Evolutionary conservation across 2,113 vertebrate genomes (phyloP), one percentile per base, ranked within the genome.

Genomic region (Catharus fuscescens): DNA sequence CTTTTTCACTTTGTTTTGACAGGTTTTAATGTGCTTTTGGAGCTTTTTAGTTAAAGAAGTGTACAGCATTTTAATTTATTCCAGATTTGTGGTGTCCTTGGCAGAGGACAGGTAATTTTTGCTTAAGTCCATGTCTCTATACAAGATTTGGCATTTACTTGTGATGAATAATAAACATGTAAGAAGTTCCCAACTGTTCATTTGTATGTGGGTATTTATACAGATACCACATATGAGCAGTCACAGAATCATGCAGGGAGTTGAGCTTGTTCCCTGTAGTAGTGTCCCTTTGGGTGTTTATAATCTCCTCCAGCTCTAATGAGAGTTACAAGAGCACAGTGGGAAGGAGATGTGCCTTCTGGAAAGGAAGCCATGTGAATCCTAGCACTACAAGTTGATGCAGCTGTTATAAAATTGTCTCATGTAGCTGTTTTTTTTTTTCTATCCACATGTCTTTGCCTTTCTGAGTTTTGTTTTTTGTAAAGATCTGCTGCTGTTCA

Each of bases 1-100:
- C 89, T 90, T 85, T 94, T 92, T 85, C 72, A 73, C 62, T 92
- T 91, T 65, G 80, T 88, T 96, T 93, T 97, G 93, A 92, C 91
- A 90, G 72, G 32, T 69, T 72, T 72, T 59, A 47, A 32, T 61
- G 69, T 70, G 66, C 23, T 84, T 29, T 82, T 89, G 70, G 34
- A 50, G 52, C 44, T 79, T 92, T 90, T 94, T 82, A 83, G 66
- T 74, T 79, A 34, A 69, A 70, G 44, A 64, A 73, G 24, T 24
- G 3, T 67, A 5, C 34, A 60, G 40, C 59, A 44, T 34, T 96
- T 80, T 47, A 74, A 90, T 93, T 56, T 48, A 42, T 38, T 53
- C 36, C 0, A 10, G 54, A 23, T 76, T 88, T 80, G 19, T 42
- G 50, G 59, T 83, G 69, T 50, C 91, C 53, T 92, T 86, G 64